Base-by-base conservation (phyloP, 2,797 vertebrate species). In the Melanotaenia boesemani region DNA sequence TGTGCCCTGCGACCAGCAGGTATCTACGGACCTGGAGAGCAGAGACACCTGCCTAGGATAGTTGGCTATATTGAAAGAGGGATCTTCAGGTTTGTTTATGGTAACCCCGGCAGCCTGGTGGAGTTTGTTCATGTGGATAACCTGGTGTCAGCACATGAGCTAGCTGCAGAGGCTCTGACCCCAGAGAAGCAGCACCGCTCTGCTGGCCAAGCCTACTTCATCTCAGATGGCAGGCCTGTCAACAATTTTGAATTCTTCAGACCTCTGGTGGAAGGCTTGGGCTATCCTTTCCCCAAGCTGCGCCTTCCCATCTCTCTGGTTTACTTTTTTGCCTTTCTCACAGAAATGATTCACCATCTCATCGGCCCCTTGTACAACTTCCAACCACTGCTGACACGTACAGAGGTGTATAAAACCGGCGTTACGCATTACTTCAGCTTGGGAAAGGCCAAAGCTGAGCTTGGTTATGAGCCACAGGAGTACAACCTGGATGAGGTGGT, bases 211-310 rank as follows among this genome's bases (percentile, higher is more conserved):
- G 93, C 97, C 67, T 99, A 99, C 91, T 99, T 99, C 48, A 96
- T 99, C 85, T 99, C 98, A 0, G 97, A 99, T 0, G 96, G 97
- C 54, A 91, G 74, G n/a, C 97, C 97, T 0, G 89, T 99, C 65
- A 98, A 99, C 89, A 99, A 97, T 85, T 99, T 99, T 63, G 97
- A 99, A 65, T 99, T 99, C 88, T 96, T 99, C 85, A 91, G 95
- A 65, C 97, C 98, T 0, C 87, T 99, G 0, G 96, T 99, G 0
- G 97, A 99, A 86, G 97, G 97, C 20, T 81, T 99, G 74, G 98
- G 97, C 59, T 98, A 99, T 72, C 63, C 87, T 0, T 97, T 97
- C 87, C 98, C 97, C 0, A 95, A 90, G 2, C 6, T 93, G 10
- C 95, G 96, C 16, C 91, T 99, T 7, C 97, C 98, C 0, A 28